Conservation (phyloP, 2,797 vertebrate genomes). For the Manis javanica region DNA sequence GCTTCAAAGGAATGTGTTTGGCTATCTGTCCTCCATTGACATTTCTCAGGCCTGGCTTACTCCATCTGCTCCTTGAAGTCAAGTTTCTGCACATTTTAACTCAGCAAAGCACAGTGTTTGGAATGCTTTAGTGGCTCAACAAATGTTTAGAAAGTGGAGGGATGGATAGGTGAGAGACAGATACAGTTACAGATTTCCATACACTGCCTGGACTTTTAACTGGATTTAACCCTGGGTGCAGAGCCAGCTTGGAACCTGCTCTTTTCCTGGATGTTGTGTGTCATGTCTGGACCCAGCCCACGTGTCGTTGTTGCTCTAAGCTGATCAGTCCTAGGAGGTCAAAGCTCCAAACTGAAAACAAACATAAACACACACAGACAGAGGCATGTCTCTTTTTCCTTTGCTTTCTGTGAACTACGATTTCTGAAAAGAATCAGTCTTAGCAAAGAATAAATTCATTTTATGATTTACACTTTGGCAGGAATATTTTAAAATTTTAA, state of each 20-base stretch:
- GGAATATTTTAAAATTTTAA: not conserved
- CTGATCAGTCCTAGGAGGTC: not conserved
- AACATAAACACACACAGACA: not conserved
- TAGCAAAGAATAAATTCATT: not conserved
- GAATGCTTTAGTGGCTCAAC: not conserved
- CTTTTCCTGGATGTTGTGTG: fast-evolving
- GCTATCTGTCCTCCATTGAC: no score
- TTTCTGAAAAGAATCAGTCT: not conserved
- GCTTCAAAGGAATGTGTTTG: not conserved
- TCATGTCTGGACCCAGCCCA: fast-evolving
- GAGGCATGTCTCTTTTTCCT: not conserved
- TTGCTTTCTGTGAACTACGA: not conserved
- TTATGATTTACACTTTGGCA: not conserved
- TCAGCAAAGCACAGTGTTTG: not conserved
- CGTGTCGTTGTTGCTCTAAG: not conserved
- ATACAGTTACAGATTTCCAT: not conserved
- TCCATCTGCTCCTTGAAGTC: not conserved
- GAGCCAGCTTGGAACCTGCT: no score
- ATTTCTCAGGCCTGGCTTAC: not conserved
- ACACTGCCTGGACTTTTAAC: no score
- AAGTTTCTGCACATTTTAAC: not conserved
- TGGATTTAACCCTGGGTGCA: not conserved
- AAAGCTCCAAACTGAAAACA: not conserved
- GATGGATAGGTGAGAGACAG: not conserved
- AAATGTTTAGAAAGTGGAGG: not conserved